Evolutionary conservation across 2,113 vertebrate species (phyloP), one percentile per base, ranked within the genome.

Genomic region (Chaetops frenatus): DNA sequence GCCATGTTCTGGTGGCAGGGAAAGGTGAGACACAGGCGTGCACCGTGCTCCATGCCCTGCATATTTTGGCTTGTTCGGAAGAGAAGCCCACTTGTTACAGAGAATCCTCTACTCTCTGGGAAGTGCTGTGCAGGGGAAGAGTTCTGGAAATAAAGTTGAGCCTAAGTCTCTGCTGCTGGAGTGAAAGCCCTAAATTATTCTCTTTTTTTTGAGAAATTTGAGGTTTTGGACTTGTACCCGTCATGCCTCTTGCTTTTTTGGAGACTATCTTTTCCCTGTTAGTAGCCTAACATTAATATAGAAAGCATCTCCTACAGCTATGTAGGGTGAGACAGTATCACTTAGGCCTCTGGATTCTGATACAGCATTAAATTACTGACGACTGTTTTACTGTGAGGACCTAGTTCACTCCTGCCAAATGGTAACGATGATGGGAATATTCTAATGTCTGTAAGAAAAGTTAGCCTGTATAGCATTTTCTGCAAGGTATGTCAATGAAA

Each of bases 51-150:
- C 18, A 1, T 33, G 54, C 23, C 54, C 28, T 1, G 3, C 2
- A 0, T 20, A 12, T 22, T 29, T 33, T 1, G 3, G 5, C 51
- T 62, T 18, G 11, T n/a, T 50, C 21, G 3, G 47, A 24, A 31
- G 33, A 60, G 25, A 40, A 61, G 17, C 15, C 36, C 42, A 2
- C 57, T 64, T 64, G 17, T 27, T 56, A 2, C 36, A 42, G 50
- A 62, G n/a, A 80, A 33, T 29, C 28, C 29, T 77, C 10, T 44
- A 1, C 45, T 50, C 76, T 16, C 16, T 40, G 21, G 23, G 36
- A 53, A 2, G 6, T 47, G 12, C 64, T 62, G 45, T 9, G 1
- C 24, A 6, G 20, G 57, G 36, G 17, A 62, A 66, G 33, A 86
- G 25, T 15, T 22, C 24, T 42, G 56, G 7, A 44, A n/a, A 7